A percentile compares a stretch with the other conserved stretches of the same genome.
Conservation (phyloP, 2,113 vertebrate genomes). For the Upupa epops region DNA sequence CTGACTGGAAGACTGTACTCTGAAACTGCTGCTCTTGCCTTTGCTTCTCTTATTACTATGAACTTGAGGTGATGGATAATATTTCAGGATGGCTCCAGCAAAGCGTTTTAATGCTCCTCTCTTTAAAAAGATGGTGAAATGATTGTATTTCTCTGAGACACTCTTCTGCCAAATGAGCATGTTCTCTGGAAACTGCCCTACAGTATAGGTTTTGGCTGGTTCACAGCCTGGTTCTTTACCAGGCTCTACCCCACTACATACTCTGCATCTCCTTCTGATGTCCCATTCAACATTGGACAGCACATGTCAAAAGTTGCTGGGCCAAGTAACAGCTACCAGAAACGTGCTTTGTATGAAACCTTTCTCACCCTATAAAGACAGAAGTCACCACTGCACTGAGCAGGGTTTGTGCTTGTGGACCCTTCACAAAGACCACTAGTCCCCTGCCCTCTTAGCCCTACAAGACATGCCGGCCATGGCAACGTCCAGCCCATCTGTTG, state of each 20-base stretch:
- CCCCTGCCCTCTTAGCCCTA: neutral
- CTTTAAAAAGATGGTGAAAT: neutral
- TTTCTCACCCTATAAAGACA: neutral
- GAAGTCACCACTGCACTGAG: neutral
- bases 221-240: neutral
- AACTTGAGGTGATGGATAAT: neutral
- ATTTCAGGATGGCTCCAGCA: neutral
- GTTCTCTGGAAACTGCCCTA: neutral
- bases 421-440: neutral
- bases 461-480: rapidly evolving
- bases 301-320: neutral
- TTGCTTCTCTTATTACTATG: neutral
- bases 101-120: neutral
- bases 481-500: neutral
- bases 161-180: neutral
- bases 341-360: neutral
- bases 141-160: neutral
- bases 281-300: rapidly evolving
- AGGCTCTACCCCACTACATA: neutral
- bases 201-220: neutral
- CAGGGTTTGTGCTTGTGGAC: neutral
- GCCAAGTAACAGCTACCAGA: neutral
- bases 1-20: neutral
- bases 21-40: neutral
- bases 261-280: neutral